Evolutionary conservation across 2,113 vertebrate genomes (phyloP).

Genomic region (Mus pahari): DNA sequence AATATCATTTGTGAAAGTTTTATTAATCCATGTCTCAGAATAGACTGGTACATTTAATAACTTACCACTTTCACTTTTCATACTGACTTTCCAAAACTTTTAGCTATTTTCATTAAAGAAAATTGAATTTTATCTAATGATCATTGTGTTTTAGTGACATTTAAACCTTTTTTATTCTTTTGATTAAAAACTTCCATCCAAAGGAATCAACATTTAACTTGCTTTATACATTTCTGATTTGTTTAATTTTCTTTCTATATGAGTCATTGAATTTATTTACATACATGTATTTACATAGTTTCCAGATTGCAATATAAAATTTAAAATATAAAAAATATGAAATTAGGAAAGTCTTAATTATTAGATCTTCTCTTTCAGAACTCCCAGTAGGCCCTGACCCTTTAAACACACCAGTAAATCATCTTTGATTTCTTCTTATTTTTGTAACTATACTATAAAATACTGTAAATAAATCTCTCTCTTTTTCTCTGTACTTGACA

Average conservation of each 20-base stretch:
- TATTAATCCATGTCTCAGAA: neutral
- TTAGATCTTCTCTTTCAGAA: neutral
- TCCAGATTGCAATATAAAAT: neutral
- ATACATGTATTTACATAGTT: neutral
- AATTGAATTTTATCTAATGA: neutral
- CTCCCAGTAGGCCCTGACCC: neutral
- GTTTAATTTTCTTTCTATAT: neutral
- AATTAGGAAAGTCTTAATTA: neutral
- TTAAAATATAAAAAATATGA: neutral
- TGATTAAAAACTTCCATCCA: neutral
- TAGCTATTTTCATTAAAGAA: neutral
- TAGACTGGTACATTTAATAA: neutral
- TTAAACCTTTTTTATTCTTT: neutral
- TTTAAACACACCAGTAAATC: neutral
- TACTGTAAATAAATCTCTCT: neutral
- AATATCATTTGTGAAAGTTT: slow-evolving; percentile 7
- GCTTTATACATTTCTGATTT: neutral
- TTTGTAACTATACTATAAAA: neutral
- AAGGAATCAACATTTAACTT: neutral
- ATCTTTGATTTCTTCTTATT: neutral
- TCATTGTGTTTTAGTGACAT: neutral
- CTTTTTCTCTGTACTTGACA: neutral
- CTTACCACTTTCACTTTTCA: neutral
- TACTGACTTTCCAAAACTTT: neutral
- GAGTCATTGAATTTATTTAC: neutral